These are phyloP conservation scores for Octodon degus DNA, from an alignment of 2,113 vertebrate species.

Conservation along the genomic window DNA sequence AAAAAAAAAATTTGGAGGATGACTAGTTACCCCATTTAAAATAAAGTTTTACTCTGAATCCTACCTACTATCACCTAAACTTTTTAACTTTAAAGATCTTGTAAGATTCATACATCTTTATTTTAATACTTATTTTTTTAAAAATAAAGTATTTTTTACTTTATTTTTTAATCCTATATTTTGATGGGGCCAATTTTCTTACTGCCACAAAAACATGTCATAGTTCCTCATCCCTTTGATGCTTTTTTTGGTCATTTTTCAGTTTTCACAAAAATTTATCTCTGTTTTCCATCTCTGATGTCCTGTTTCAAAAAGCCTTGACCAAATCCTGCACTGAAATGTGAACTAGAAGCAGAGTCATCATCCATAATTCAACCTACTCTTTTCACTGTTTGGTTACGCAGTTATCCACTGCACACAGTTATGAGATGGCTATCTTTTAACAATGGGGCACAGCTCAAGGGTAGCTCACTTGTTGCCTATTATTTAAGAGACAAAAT, in stretches of 20 bases:
- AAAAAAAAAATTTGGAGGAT: background rate
- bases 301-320: constrained; percentile 17
- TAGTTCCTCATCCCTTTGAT: background rate
- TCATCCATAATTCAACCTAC: constrained; percentile 31
- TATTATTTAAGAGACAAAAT: background rate
- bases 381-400: background rate
- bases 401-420: background rate
- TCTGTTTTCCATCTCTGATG: constrained; percentile 33
- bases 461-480: background rate
- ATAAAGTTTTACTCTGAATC: background rate
- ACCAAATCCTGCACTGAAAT: background rate
- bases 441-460: background rate
- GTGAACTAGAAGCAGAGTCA: background rate
- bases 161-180: background rate
- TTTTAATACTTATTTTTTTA: no score
- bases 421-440: background rate
- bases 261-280: constrained; percentile 9
- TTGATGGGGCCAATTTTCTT: background rate
- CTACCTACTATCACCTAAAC: background rate
- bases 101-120: background rate
- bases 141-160: constrained; percentile 46
- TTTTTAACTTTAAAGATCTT: background rate
- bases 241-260: background rate
- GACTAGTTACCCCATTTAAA: background rate
- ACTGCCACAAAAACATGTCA: background rate